Percentiles rank a stretch among this genome's conserved stretches.
Conservation (phyloP, 2,888 invertebrate species). For the Pyrgus malvae region DNA sequence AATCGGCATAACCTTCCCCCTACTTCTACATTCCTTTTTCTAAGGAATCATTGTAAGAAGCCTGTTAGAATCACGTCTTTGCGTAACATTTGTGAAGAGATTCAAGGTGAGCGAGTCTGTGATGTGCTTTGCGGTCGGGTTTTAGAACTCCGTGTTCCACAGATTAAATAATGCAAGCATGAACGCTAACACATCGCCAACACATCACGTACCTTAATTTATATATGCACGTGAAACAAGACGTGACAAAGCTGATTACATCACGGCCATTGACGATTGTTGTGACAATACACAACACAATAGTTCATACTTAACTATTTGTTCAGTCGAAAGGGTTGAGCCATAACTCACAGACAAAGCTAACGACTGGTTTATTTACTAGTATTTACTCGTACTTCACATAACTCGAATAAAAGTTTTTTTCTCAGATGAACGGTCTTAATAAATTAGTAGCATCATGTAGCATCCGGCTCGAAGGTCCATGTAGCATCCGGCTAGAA, state of each 20-base stretch:
- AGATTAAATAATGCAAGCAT: no score
- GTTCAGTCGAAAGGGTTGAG: background rate
- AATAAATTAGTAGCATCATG: no score
- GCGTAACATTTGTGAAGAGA: conserved; percentile 56
- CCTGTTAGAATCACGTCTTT: conserved; percentile 48
- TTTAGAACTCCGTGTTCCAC: conserved; percentile 21
- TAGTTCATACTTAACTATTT: background rate
- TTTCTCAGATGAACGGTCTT: no score
- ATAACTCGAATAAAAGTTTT: no score
- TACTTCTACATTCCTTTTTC: conserved; percentile 37
- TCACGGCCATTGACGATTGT: background rate
- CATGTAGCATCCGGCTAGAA: no score
- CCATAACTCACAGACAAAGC: background rate
- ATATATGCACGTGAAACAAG: conserved; percentile 5
- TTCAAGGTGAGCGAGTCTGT: conserved; percentile 75
- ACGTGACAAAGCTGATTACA: conserved; percentile 14
- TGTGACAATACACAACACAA: background rate
- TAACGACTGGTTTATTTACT: no score
- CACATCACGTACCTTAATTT: background rate
- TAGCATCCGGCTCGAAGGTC: no score
- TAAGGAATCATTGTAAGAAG: conserved; percentile 37
- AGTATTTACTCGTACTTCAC: no score
- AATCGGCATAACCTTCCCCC: conserved; percentile 38
- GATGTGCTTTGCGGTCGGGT: conserved; percentile 37
- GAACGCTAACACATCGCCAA: conserved; percentile 17